Evolutionary conservation across 2,113 vertebrate species (phyloP).

Genomic region (Empidonax traillii): DNA sequence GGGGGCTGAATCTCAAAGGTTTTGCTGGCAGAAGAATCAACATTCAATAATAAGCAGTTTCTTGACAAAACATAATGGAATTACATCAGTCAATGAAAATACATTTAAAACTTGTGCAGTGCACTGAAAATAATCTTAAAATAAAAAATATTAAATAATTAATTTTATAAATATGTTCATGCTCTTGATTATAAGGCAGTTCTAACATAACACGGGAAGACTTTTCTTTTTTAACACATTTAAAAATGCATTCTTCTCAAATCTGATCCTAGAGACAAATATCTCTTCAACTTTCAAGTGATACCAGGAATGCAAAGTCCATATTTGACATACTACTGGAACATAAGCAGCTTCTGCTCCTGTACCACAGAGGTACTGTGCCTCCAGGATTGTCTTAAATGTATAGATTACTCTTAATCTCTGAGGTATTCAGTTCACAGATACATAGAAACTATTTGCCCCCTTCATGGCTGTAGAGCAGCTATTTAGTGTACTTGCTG

Average conservation of each 20-base stretch:
- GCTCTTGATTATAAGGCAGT: neutral
- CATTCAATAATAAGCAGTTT: neutral
- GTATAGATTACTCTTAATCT: neutral
- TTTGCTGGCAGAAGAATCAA: neutral
- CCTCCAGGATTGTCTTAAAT: neutral
- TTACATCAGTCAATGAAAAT: neutral
- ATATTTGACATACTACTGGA: neutral
- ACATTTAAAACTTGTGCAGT: neutral
- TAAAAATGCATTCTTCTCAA: neutral
- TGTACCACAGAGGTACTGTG: neutral
- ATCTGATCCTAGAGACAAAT: neutral
- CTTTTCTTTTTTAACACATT: neutral
- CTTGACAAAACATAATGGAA: neutral
- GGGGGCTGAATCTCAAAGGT: neutral
- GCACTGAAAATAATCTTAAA: neutral
- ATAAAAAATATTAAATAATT: neutral
- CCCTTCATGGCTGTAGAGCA: neutral
- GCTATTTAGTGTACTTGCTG: neutral
- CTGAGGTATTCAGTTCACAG: neutral
- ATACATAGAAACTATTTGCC: fast-evolving
- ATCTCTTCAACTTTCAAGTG: neutral
- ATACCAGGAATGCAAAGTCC: neutral
- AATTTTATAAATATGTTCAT: neutral
- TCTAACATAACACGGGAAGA: neutral
- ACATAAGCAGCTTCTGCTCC: neutral